Conservation (phyloP, 2,888 invertebrate genomes). For the Eupithecia insigniata region DNA sequence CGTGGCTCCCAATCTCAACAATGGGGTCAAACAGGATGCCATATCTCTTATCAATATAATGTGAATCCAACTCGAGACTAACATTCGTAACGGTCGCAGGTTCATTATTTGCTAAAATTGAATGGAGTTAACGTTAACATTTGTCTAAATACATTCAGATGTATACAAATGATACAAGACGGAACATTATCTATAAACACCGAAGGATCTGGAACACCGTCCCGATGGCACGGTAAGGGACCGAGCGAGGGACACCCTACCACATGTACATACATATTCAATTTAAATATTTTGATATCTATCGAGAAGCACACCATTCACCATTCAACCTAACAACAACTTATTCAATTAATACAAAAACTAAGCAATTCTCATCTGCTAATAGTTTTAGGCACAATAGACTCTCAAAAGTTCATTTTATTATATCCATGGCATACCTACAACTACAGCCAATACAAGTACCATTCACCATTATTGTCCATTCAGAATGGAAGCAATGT, state of each 20-base stretch:
- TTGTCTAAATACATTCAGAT: neutral
- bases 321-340: neutral
- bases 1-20: neutral
- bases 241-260: neutral
- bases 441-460: neutral
- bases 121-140: neutral
- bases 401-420: neutral
- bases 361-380: neutral
- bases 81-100: neutral
- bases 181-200: neutral
- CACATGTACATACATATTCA: neutral
- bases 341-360: neutral
- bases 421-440: neutral
- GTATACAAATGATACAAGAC: neutral
- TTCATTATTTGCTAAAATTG: neutral
- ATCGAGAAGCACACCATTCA: neutral
- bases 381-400: neutral
- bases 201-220: neutral
- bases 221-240: neutral
- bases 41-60: neutral
- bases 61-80: neutral
- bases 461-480: slow-evolving; percentile 14
- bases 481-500: neutral
- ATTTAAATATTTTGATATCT: neutral
- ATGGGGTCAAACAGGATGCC: neutral